Evolutionary conservation across 2,113 vertebrate species (phyloP).

Genomic region (Thryonomys swinderianus): DNA sequence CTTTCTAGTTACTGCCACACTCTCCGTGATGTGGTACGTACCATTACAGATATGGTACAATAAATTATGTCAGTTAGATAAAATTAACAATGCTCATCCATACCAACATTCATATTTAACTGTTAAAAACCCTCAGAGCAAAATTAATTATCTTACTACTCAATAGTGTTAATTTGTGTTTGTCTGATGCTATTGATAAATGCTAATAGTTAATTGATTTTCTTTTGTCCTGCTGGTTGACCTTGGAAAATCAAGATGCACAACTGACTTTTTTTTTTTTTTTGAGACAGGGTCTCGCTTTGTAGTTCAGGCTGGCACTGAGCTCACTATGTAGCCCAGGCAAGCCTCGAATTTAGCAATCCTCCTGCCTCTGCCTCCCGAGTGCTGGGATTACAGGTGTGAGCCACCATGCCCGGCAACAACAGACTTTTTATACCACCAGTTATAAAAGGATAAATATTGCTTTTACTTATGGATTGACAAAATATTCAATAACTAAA

Average conservation of each 20-base stretch:
- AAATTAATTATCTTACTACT: neutral
- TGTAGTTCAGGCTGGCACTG: no score
- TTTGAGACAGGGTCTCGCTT: no score
- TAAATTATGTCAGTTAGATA: neutral
- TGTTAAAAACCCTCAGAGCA: neutral
- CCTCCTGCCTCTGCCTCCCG: no score
- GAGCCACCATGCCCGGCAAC: no score
- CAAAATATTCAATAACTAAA: neutral
- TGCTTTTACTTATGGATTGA: conserved; percentile 9
- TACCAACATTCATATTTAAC: neutral
- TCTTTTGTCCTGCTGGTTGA: neutral
- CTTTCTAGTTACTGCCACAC: neutral
- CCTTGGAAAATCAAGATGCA: neutral
- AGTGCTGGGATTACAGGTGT: no score
- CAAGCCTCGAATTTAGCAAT: no score
- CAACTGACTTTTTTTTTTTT: neutral
- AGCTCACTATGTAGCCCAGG: no score
- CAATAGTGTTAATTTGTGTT: neutral
- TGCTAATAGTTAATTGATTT: neutral
- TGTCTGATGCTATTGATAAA: neutral
- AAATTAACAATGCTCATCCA: neutral
- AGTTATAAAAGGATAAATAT: conserved; percentile 3
- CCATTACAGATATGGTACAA: neutral
- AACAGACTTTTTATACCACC: neutral
- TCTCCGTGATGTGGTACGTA: neutral